A percentile compares a stretch with the other conserved stretches of the same genome.
phyloP scores from a whole-genome alignment of 2,888 invertebrate species.

The Apodemia zela region DNA sequence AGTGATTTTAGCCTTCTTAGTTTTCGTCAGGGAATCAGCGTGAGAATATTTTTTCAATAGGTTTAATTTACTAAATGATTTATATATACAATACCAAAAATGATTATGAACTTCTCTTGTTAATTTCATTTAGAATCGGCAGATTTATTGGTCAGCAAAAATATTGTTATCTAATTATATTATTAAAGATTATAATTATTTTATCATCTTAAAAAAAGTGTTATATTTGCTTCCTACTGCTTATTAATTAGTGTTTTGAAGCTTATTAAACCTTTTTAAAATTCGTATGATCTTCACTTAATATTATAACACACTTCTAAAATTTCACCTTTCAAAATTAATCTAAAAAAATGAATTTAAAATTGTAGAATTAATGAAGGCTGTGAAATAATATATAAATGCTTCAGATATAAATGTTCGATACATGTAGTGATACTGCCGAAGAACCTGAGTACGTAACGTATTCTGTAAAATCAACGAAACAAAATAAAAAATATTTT shows the following conservation, averaged over 20 bases:
- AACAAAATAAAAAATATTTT: neutral
- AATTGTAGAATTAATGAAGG: constrained; percentile 60
- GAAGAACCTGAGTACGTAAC: neutral
- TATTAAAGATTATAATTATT: too few relatives aligned
- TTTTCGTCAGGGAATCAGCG: too few relatives aligned
- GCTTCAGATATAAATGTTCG: constrained; percentile 4
- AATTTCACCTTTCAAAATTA: constrained; percentile 2
- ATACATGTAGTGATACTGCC: neutral
- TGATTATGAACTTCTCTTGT: too few relatives aligned
- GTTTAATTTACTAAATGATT: too few relatives aligned
- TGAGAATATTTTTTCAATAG: too few relatives aligned
- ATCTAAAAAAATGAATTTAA: constrained; percentile 14
- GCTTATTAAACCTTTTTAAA: neutral
- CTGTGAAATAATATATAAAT: constrained; percentile 65
- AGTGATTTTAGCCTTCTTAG: too few relatives aligned
- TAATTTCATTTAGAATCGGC: too few relatives aligned
- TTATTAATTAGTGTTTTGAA: neutral
- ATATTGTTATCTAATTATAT: too few relatives aligned
- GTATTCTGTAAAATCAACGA: constrained; percentile 1
- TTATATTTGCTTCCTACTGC: too few relatives aligned
- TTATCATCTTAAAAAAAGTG: too few relatives aligned
- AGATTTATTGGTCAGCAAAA: too few relatives aligned
- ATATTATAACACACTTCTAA: neutral
- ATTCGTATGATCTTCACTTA: constrained; percentile 11
- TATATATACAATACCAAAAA: too few relatives aligned